Evolutionary conservation across 2,888 invertebrate genomes (phyloP), one percentile per base, ranked within the genome.

Genomic region (Allophyes oxyacanthae): DNA sequence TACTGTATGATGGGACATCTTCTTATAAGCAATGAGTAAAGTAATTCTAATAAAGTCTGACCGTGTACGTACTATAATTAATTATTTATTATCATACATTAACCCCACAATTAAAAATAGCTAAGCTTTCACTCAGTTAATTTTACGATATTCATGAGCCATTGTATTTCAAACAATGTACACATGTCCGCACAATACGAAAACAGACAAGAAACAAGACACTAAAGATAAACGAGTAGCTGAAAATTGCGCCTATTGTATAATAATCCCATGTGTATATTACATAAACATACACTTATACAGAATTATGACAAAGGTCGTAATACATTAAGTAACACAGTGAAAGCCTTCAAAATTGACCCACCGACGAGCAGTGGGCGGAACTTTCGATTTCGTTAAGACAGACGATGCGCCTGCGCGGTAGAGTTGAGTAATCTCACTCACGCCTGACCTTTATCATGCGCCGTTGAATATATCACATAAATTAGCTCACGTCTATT

Each of bases 341-440:
- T 57, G 75, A 75, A 75, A 74, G 74, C 72, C 63, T 59, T 44
- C 38, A 75, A 81, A 75, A 76, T 86, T 89, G 88, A 88, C 90
- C 78, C 79, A 77, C 77, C 71, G 68, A 75, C 78, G 78, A 79
- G 58, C 63, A 67, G 85, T 85, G 78, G 85, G 84, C 75, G 84
- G 73, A 70, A 89, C 91, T 92, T 90, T 92, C 90, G 81, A 84
- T 91, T 91, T 85, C 82, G 63, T 77, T 77, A 68, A 69, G 59
- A 73, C 42, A 69, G 59, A 73, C 42, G 79, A 80, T 80, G 84
- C 77, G 77, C 79, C 64, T 34, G 72, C 73, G 73, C 67, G n/a
- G n/a, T 57, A 49, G 26, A 52, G 58, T 85, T 83, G 75, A 72
- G 85, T 76, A 85, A 85, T 75, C 71, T 76, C 74, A 69, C 71